These are phyloP conservation scores for Eospalax fontanierii DNA, from an alignment of 2,797 vertebrate genomes.

Conservation along the genomic window DNA sequence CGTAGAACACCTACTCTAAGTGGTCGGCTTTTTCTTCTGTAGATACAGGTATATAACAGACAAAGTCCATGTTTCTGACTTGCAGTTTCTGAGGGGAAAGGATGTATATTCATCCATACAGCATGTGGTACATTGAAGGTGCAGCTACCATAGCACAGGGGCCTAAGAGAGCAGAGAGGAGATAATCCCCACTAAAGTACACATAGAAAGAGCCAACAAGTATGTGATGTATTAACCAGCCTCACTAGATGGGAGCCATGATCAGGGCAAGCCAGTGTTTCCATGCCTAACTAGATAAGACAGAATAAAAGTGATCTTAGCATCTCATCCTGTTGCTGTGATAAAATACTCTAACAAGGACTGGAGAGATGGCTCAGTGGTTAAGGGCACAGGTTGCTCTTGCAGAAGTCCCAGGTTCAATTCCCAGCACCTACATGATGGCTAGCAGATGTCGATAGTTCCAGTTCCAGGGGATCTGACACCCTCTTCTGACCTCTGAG, in stretches of 20 bases:
- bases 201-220: background rate
- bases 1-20: background rate
- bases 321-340: too few species aligned
- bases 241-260: background rate
- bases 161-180: background rate
- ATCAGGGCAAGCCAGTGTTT: background rate
- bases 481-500: too few species aligned
- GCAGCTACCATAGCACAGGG: background rate
- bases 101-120: accelerated
- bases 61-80: background rate
- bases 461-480: too few species aligned
- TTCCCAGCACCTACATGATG: too few species aligned
- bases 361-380: too few species aligned
- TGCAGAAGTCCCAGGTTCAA: too few species aligned
- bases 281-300: background rate
- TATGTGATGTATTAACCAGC: background rate
- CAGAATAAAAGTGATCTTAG: background rate
- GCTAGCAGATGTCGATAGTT: too few species aligned
- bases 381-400: too few species aligned
- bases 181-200: background rate
- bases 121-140: background rate
- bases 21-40: background rate
- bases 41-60: background rate
- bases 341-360: background rate
- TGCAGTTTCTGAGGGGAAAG: background rate